Base-by-base conservation (phyloP, 2,797 vertebrate genomes). In the Melanotaenia pygmaea region DNA sequence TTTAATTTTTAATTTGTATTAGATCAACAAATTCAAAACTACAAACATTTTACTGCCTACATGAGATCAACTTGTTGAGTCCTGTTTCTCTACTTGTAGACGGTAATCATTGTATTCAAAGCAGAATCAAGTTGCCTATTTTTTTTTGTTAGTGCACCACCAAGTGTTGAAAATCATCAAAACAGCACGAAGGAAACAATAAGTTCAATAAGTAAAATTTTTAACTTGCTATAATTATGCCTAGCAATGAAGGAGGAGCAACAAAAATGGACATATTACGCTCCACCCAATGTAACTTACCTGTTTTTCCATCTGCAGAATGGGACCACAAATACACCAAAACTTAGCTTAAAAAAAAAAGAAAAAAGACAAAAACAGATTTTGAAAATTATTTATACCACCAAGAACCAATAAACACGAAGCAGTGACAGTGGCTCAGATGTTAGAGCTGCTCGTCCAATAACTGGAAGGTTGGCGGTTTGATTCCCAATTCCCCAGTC, bases 111-210 rank as follows among this genome's bases (percentile, higher is more conserved):
- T 14, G 9, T 28, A 28, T 28, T 28, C 28, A 28, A 28, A 59
- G n/a, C 22, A 22, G 14, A 61, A 12, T 13, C 4, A 14, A 62
- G 32, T 18, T 7, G 14, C 37, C 40, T 30, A 54, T 59, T 45
- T 56, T 11, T 26, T 22, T 1, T 14, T 63, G n/a, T 68, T 70
- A 64, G 30, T 20, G 81, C 77, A 47, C 75, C 81, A 71, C 67
- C 79, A 3, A 51, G 77, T 82, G 81, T 53, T 73, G 7, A 47
- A 73, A 45, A 8, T 16, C 13, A 59, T 40, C 10, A 76, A 13
- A 1, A 14, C 73, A 64, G 11, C 64, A 62, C 51, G 35, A 22
- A 63, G 12, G 13, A 68, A 50, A 32, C 38, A 28, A 28, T 37
- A 14, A 18, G 45, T 13, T 7, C 4, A 50, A 16, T 4, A 16